Evolutionary conservation across 2,113 vertebrate species (phyloP).

Genomic region (Girardinichthys multiradiatus): DNA sequence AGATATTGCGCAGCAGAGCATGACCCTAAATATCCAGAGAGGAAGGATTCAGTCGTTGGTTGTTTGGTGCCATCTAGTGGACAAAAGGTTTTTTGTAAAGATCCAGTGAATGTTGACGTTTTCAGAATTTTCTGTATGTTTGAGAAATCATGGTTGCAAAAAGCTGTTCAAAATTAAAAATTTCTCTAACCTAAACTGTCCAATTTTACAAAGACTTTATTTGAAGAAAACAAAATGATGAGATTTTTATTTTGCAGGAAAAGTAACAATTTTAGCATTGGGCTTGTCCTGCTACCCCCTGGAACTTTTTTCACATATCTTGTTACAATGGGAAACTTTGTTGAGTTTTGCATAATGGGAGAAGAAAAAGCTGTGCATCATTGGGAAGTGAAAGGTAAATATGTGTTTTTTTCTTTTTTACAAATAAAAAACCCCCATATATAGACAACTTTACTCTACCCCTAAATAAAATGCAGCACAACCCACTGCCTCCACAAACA

Average conservation of each 20-base stretch:
- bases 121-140: slow-evolving; percentile 40
- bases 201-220: slow-evolving; percentile 18
- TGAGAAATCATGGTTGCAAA: neutral
- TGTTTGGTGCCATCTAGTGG: slow-evolving; percentile 66
- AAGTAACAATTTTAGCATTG: neutral
- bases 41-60: slow-evolving; percentile 14
- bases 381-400: neutral
- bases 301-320: neutral
- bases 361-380: neutral
- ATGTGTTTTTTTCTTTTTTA: no score
- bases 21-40: slow-evolving; percentile 44
- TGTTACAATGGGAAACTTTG: neutral
- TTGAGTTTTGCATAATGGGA: neutral
- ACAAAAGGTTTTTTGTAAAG: slow-evolving; percentile 43
- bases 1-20: slow-evolving; percentile 59
- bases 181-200: slow-evolving; percentile 28
- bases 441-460: no score
- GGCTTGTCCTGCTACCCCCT: neutral
- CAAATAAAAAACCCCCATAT: no score
- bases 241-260: neutral
- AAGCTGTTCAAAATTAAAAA: slow-evolving; percentile 3
- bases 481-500: no score
- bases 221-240: neutral
- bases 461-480: no score
- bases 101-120: slow-evolving; percentile 56